A percentile compares a stretch with the other conserved stretches of the same genome.
Evolutionary conservation across 2,888 invertebrate genomes (phyloP).

Genomic region (Polyommatus iphigenia): DNA sequence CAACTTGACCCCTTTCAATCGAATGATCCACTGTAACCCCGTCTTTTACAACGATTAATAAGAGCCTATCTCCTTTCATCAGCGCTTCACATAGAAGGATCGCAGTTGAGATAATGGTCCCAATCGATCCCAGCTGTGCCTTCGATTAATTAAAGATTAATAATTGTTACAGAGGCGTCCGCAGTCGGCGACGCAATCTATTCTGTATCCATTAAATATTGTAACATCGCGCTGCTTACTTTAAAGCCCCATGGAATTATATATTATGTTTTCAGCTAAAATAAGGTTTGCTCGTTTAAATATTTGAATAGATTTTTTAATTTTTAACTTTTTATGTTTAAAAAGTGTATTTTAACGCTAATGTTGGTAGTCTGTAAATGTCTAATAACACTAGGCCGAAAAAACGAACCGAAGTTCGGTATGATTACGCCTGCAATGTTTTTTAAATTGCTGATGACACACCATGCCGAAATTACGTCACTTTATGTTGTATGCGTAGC

Average conservation of each 20-base stretch:
- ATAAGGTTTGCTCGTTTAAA: background rate
- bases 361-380: background rate
- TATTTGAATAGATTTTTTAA: background rate
- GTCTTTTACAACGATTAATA: background rate
- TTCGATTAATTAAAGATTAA: constrained; percentile 27
- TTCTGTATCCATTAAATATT: constrained; percentile 13
- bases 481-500: too few species aligned
- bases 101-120: background rate
- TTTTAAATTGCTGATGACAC: too few species aligned
- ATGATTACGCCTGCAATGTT: too few species aligned
- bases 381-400: too few species aligned
- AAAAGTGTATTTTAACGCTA: background rate
- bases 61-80: background rate
- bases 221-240: background rate
- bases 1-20: too few species aligned
- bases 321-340: background rate
- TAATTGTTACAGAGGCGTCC: constrained; percentile 10
- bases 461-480: too few species aligned
- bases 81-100: background rate
- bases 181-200: background rate
- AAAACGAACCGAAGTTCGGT: too few species aligned
- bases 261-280: background rate
- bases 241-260: background rate
- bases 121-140: constrained; percentile 23
- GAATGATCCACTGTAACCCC: too few species aligned